Evolutionary conservation across 2,797 vertebrate genomes (phyloP), one percentile per base, ranked within the genome.

Genomic region (Pseudochirops cupreus): DNA sequence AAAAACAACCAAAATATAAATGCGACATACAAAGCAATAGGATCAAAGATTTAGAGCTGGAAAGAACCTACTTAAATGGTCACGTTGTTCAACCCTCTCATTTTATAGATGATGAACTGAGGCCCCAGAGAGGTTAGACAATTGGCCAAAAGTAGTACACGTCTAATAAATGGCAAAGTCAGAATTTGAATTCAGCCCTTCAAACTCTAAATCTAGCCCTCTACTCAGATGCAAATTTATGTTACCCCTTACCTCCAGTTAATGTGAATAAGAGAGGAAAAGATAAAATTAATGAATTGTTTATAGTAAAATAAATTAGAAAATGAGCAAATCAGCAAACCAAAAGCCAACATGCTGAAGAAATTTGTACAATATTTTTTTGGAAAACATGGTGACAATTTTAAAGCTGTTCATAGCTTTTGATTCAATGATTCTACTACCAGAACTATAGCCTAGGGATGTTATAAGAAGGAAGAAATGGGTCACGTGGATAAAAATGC

Each of bases 361-460:
- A 50, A 87, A 87, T 26, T 50, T 24, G 39, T 87, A 24, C 3
- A 26, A 87, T 82, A 82, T 87, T 87, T 4, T 52, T 87, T 87
- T 50, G 24, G 74, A 87, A 87, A 87, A 50, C 74, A 50, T 11
- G 50, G 24, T 87, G 74, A 87, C 39, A 87, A 50, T 87, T 87
- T 87, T 50, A 87, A 50, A 87, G 74, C 39, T 50, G 9, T 87
- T 87, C 39, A 87, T 87, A 87, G 18, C 74, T 18, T 87, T 50
- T 87, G 74, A 87, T 26, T 46, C 74, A 87, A 50, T 87, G 74
- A 87, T 87, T 87, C 74, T 87, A 50, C 74, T 87, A 87, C 9
- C n/a, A 87, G 74, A 87, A 87, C 74, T 87, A 87, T 87, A 50
- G 74, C 74, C 74, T 87, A 50, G 31, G 74, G 74, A 87, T 87